Evolutionary conservation across 2,797 vertebrate genomes (phyloP).

Genomic region (Cynopterus sphinx): DNA sequence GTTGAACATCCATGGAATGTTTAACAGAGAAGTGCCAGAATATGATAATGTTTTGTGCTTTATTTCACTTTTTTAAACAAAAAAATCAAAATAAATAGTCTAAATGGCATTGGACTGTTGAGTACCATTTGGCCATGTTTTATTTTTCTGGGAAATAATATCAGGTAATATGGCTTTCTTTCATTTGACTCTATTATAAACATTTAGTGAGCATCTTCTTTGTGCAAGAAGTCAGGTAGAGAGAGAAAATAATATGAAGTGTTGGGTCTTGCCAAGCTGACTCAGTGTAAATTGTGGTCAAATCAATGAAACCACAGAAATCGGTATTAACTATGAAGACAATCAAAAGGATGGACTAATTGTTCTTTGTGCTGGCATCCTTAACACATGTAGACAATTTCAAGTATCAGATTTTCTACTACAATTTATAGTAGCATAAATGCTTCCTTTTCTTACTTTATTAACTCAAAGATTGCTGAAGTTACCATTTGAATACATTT

Average conservation of each 20-base stretch:
- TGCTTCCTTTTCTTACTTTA: neutral
- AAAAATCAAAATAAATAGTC: neutral
- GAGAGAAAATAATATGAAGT: neutral
- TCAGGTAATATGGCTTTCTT: neutral
- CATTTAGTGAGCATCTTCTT: neutral
- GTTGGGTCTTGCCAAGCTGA: neutral
- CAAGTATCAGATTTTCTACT: neutral
- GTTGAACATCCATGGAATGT: neutral
- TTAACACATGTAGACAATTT: neutral
- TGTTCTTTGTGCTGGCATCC: neutral
- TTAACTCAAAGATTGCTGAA: neutral
- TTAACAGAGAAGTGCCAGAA: neutral
- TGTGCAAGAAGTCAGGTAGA: neutral
- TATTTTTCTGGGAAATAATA: neutral
- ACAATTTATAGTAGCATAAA: neutral
- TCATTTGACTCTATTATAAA: neutral
- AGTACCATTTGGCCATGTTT: neutral
- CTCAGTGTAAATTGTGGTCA: neutral
- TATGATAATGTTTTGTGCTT: neutral
- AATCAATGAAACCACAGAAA: conserved; percentile 59
- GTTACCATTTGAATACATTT: neutral
- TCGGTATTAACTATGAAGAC: neutral
- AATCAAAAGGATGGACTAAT: neutral
- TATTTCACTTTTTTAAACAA: neutral
- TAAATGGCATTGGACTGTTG: neutral